Conservation (phyloP, 2,797 vertebrate genomes). For the Adrianichthys oophorus region DNA sequence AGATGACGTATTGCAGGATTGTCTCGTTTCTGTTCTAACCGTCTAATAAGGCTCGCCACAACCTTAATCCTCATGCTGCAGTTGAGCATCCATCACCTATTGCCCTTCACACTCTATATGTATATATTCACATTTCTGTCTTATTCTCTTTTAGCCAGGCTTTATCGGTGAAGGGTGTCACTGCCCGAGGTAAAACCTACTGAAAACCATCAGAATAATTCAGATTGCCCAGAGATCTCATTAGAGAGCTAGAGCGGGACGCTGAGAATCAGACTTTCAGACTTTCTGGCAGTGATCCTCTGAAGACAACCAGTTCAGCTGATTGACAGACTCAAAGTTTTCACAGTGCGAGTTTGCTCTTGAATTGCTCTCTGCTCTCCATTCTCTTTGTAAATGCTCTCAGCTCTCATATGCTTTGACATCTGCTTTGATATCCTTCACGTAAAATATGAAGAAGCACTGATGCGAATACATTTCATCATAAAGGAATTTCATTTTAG, state of each 20-base stretch:
- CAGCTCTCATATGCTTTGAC: slow-evolving; percentile 28
- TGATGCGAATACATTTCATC: slow-evolving; percentile 9
- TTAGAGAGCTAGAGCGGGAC: slow-evolving; percentile 64
- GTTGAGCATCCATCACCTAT: slow-evolving; percentile 15
- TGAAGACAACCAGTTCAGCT: slow-evolving; percentile 48
- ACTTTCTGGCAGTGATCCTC: slow-evolving; percentile 53
- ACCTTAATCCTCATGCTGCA: slow-evolving; percentile 2
- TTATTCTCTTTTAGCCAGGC: slow-evolving; percentile 51
- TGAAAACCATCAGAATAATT: slow-evolving; percentile 77
- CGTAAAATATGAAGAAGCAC: slow-evolving; percentile 20
- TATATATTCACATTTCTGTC: slow-evolving; percentile 40
- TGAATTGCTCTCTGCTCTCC: slow-evolving; percentile 49
- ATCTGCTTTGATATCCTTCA: slow-evolving; percentile 32
- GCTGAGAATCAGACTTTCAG: slow-evolving; percentile 60
- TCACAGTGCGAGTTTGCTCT: slow-evolving; percentile 64
- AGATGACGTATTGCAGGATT: slow-evolving; percentile 1
- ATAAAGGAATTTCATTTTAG: slow-evolving; percentile 23
- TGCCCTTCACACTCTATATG: slow-evolving; percentile 20
- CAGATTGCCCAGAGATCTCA: slow-evolving; percentile 78
- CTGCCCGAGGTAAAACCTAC: slow-evolving; percentile 46
- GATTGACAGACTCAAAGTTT: slow-evolving; percentile 68
- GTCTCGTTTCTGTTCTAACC: background rate
- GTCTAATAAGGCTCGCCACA: slow-evolving; percentile 13
- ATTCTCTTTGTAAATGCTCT: slow-evolving; percentile 46
- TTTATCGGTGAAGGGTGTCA: slow-evolving; percentile 53